Conservation (phyloP, 2,113 vertebrate species). For the Pituophis catenifer region DNA sequence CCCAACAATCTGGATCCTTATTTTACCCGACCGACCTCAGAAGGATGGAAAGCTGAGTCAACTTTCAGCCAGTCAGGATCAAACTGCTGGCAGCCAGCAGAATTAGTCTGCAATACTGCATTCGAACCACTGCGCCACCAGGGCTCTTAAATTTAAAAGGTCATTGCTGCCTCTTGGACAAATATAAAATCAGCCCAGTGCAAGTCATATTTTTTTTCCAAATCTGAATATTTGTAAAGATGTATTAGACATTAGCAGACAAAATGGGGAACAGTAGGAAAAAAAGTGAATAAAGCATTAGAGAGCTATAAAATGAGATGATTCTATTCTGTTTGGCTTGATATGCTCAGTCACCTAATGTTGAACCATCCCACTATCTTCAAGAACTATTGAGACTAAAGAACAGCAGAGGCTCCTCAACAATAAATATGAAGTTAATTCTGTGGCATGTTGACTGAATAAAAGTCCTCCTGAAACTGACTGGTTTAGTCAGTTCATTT, state of each 20-base stretch:
- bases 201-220: too few relatives aligned
- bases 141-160: too few relatives aligned
- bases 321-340: neutral
- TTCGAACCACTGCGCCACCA: too few relatives aligned
- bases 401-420: neutral
- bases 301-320: neutral
- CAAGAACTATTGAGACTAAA: neutral
- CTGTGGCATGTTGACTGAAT: neutral
- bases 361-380: neutral
- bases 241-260: neutral
- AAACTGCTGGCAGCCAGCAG: neutral
- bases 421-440: neutral
- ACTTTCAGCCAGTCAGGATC: too few relatives aligned
- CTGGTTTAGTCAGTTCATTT: neutral
- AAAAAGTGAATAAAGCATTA: neutral
- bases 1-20: too few relatives aligned
- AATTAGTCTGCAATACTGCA: too few relatives aligned
- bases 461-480: neutral
- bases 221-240: neutral
- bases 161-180: too few relatives aligned
- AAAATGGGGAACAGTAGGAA: neutral
- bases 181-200: too few relatives aligned
- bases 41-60: too few relatives aligned
- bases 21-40: too few relatives aligned
- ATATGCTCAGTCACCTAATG: neutral